phyloP scores from a whole-genome alignment of 2,888 invertebrate genomes.

The Icerya purchasi region DNA sequence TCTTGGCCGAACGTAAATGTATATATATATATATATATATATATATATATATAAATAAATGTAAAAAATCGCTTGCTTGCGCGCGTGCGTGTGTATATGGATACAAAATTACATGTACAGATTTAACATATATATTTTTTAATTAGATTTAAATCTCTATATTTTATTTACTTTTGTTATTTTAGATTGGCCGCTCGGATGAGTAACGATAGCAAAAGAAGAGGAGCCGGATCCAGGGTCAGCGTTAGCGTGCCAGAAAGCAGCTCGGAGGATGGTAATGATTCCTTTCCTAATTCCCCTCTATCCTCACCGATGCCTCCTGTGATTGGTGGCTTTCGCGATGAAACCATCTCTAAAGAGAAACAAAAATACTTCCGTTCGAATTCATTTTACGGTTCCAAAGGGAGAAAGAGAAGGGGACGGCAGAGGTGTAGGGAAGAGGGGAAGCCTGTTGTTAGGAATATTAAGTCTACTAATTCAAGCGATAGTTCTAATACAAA shows the following conservation, averaged over 20 bases:
- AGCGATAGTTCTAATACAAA: too few relatives aligned
- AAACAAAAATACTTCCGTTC: constrained; percentile 64
- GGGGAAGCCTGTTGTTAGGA: constrained; percentile 19
- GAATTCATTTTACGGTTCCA: constrained; percentile 11
- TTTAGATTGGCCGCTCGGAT: constrained; percentile 6
- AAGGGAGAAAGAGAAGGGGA: constrained; percentile 5
- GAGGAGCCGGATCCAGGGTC: constrained; percentile 13
- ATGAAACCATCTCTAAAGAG: constrained; percentile 57
- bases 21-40: too few relatives aligned
- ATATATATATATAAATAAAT: too few relatives aligned
- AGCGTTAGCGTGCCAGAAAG: constrained; percentile 18
- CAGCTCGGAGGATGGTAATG: constrained; percentile 23
- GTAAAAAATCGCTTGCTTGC: too few relatives aligned
- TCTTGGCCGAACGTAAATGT: too few relatives aligned
- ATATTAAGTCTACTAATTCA: too few relatives aligned
- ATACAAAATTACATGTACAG: too few relatives aligned
- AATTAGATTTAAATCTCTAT: too few relatives aligned
- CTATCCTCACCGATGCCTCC: constrained; percentile 20
- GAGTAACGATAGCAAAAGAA: constrained; percentile 19
- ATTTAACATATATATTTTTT: too few relatives aligned
- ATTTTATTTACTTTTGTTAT: too few relatives aligned
- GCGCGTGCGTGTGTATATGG: too few relatives aligned
- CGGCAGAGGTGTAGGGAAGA: constrained; percentile 12
- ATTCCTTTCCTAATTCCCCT: constrained; percentile 18
- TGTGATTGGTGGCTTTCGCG: constrained; percentile 27